A percentile compares a stretch with the other conserved stretches of the same genome.
Conservation (phyloP, 1,140 invertebrate genomes). For the Pteromalus puparum region DNA sequence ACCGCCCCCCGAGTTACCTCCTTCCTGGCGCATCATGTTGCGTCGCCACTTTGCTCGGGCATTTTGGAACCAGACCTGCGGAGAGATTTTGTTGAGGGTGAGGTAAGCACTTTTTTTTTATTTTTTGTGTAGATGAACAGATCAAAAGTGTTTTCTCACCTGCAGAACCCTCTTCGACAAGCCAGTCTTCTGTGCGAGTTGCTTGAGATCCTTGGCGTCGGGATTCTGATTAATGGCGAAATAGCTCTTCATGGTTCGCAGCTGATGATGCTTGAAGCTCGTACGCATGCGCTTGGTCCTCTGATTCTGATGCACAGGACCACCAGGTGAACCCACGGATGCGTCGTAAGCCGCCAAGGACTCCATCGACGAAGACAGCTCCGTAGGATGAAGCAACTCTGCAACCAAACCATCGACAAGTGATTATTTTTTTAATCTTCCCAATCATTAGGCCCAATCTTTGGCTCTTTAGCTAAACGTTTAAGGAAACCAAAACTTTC, state of each 20-base stretch:
- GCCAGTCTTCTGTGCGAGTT: slow-evolving; percentile 96
- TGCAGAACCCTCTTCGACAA: slow-evolving; percentile 96
- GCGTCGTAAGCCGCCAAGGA: slow-evolving; percentile 83
- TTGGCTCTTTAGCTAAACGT: too few relatives aligned
- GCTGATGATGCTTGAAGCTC: slow-evolving; percentile 97
- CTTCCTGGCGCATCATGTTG: slow-evolving; percentile 87
- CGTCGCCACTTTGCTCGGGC: slow-evolving; percentile 96
- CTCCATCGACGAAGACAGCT: slow-evolving; percentile 86
- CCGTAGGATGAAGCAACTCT: slow-evolving; percentile 85
- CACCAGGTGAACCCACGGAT: slow-evolving; percentile 83
- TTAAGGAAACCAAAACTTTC: too few relatives aligned
- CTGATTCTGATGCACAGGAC: slow-evolving; percentile 77
- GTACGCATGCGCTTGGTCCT: slow-evolving; percentile 94
- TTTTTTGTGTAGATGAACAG: neutral
- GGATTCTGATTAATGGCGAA: slow-evolving; percentile 98
- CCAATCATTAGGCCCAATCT: too few relatives aligned
- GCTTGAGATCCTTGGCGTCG: slow-evolving; percentile 96
- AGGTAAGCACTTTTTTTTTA: neutral
- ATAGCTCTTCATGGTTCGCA: slow-evolving; percentile 98
- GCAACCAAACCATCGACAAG: neutral
- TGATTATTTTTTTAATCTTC: too few relatives aligned
- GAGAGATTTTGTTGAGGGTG: neutral
- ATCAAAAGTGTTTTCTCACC: slow-evolving; percentile 77
- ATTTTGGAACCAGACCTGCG: slow-evolving; percentile 98
- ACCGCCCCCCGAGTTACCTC: slow-evolving; percentile 68